A percentile compares a stretch with the other conserved stretches of the same genome.
Conservation (phyloP, 2,797 vertebrate species). For the Carcharodon carcharias region DNA sequence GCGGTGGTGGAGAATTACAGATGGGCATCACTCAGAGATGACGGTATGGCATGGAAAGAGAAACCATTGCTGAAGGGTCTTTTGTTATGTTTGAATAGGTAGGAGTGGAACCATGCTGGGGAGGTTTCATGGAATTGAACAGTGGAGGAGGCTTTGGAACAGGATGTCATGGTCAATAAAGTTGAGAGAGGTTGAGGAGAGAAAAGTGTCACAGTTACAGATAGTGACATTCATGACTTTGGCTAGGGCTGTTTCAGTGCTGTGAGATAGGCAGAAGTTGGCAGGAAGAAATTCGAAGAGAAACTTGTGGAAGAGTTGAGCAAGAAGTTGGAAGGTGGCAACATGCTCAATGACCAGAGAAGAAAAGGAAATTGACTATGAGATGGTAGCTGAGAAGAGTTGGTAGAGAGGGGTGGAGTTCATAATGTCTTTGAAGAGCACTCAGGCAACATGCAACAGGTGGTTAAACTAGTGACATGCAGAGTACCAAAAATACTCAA, state of each 20-base stretch:
- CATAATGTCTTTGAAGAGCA: not conserved
- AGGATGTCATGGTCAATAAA: too few species aligned
- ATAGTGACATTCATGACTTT: too few species aligned
- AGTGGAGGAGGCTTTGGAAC: not conserved
- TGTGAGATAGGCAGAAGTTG: too few species aligned
- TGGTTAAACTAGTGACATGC: not conserved
- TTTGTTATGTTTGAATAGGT: not conserved
- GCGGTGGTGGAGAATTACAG: not conserved
- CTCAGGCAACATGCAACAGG: not conserved
- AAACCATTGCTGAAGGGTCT: not conserved
- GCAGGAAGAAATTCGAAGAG: too few species aligned
- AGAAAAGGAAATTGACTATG: not conserved
- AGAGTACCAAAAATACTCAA: not conserved
- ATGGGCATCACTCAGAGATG: not conserved
- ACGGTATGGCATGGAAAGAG: not conserved
- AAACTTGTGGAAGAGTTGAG: not conserved
- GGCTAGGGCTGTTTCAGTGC: not conserved
- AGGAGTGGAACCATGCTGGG: not conserved
- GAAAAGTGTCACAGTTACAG: too few species aligned
- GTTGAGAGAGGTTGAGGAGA: too few species aligned
- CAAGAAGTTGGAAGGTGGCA: not conserved
- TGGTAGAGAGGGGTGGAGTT: not conserved
- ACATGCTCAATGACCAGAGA: not conserved
- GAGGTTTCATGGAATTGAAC: not conserved
- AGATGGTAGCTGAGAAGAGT: too few species aligned